Evolutionary conservation across 2,888 invertebrate species (phyloP), one percentile per base, ranked within the genome.

Genomic region (Odontothrips loti): DNA sequence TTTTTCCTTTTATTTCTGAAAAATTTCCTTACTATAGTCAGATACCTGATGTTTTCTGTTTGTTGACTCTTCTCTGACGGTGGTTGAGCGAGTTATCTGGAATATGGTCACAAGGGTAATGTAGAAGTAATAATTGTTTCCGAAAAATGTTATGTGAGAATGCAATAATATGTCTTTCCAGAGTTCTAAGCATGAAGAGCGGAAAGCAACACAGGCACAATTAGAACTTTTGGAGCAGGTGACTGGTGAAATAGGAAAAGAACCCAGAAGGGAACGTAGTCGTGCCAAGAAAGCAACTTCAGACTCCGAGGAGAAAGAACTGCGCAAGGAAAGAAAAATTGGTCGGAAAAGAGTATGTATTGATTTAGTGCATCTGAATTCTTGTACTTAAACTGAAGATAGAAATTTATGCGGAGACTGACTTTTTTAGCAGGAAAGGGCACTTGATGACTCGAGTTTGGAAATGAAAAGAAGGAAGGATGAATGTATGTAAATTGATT

Each of bases 381-480:
- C 34, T 43, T 43, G 34, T 43, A 6, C 34, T 43, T 43, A 43
- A 43, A 43, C 3, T 4, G 34, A 43, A 43, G 6, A 6, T 2
- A 43, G 34, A 43, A 43, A 43, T 2, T 43, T 43, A 43, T 43
- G 34, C 6, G 2, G 34, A 6, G 34, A 43, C 34, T 43, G 2
- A 43, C 34, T 43, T 43, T 43, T 43, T 43, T 85, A 93, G 93
- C 94, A 95, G 93, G 95, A 95, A 86, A 91, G 95, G 85, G 88
- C 91, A 29, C 95, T 95, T 82, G 95, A 95, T 86, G 89, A 80
- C 8, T 48, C 79, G 8, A 80, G 81, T 17, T 88, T 90, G 79
- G 95, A 95, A 86, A 92, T 94, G 86, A 95, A 95, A 86, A 89
- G 95, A 83, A 90, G 95, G 81, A 92, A 95, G 84, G 95, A 95